phyloP scores from a whole-genome alignment of 2,113 vertebrate species.

The Sarotherodon lohbergeri region DNA sequence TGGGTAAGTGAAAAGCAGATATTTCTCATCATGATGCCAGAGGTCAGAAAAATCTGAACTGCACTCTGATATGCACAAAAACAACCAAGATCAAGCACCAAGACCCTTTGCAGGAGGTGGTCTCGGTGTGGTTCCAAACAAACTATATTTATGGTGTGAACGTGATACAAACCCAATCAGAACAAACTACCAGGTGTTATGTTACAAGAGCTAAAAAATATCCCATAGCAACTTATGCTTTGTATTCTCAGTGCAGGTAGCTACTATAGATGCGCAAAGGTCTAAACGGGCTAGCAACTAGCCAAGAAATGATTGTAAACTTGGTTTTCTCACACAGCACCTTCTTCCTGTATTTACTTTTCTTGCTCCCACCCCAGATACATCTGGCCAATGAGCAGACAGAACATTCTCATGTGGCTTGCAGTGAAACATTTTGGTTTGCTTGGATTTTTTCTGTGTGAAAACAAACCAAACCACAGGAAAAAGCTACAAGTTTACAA shows the following conservation, averaged over 20 bases:
- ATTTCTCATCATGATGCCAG: neutral
- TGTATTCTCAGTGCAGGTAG: neutral
- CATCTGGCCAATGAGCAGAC: neutral
- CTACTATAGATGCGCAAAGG: accelerated
- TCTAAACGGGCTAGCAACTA: accelerated
- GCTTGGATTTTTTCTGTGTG: neutral
- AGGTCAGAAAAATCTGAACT: neutral
- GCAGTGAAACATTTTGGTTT: neutral
- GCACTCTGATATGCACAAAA: neutral
- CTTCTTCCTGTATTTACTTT: neutral
- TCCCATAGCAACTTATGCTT: accelerated
- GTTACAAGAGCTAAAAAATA: neutral
- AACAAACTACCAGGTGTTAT: neutral
- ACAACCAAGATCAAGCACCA: accelerated
- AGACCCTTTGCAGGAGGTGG: accelerated
- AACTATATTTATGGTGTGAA: accelerated
- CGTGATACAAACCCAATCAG: neutral
- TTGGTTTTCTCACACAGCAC: neutral
- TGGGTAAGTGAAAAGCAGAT: constrained; percentile 40
- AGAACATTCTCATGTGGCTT: neutral
- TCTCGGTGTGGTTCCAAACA: neutral
- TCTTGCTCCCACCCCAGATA: neutral
- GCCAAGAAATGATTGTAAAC: neutral
- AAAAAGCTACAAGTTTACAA: neutral
- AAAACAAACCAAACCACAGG: neutral